Percentiles rank a stretch among this genome's conserved stretches.
These are phyloP conservation scores for Hylia prasina DNA, from an alignment of 2,113 vertebrate genomes.

Conservation along the genomic window DNA sequence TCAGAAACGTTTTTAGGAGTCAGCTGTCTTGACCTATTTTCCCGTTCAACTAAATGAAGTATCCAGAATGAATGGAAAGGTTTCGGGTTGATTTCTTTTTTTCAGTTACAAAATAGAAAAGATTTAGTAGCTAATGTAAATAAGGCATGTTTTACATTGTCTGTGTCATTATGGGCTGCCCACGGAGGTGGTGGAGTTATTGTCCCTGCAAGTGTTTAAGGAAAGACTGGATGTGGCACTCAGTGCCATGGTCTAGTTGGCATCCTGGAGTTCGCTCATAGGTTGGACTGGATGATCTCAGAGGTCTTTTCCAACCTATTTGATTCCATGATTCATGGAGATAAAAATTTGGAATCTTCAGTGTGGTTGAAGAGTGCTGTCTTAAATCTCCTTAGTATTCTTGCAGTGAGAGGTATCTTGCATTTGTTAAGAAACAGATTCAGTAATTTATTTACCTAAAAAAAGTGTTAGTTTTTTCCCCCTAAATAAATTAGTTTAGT, in stretches of 20 bases:
- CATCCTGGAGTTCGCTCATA: accelerated
- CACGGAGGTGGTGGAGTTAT: not conserved
- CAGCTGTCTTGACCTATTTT: not conserved
- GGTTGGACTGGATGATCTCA: not conserved
- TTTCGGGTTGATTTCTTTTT: not conserved
- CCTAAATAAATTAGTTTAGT: not conserved
- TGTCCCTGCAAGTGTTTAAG: not conserved
- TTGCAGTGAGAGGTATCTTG: not conserved
- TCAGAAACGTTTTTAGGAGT: not conserved
- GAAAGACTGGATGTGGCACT: not conserved
- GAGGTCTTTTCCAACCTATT: not conserved
- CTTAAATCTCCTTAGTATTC: not conserved
- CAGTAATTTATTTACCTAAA: not conserved
- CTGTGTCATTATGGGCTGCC: not conserved
- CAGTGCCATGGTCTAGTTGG: not conserved
- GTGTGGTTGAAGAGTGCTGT: not conserved
- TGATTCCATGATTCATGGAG: not conserved
- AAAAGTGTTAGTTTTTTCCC: not conserved
- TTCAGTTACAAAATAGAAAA: not conserved
- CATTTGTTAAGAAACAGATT: not conserved
- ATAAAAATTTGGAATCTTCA: not conserved
- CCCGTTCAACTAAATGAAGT: not conserved
- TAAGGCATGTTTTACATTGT: not conserved
- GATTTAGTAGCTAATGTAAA: not conserved
- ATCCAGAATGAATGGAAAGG: not conserved